These are phyloP conservation scores for Laspeyria flexula DNA, from an alignment of 2,888 invertebrate species.

Conservation along the genomic window DNA sequence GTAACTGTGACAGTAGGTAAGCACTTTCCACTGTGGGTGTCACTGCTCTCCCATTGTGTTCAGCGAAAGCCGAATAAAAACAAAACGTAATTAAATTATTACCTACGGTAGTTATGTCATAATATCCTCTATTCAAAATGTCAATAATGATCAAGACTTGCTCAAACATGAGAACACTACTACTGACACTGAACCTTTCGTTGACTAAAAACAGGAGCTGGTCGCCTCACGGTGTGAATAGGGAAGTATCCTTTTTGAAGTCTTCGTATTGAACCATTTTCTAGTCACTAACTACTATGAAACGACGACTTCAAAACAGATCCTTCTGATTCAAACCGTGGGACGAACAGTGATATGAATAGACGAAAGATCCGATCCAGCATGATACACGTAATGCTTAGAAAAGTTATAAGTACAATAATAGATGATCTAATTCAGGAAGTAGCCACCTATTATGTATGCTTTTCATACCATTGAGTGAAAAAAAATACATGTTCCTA, in stretches of 20 bases:
- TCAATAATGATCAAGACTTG: not conserved
- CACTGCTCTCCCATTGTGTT: conserved; percentile 68
- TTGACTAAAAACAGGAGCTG: no score
- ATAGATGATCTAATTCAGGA: conserved; percentile 30
- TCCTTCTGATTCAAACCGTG: no score
- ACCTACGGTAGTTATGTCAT: conserved; percentile 25
- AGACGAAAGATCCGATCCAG: conserved; percentile 12
- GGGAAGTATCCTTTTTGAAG: no score
- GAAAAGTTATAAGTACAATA: conserved; percentile 16
- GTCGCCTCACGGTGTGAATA: no score
- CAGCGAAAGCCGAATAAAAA: conserved; percentile 74
- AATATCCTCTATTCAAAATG: conserved; percentile 10
- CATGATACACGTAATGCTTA: conserved; percentile 19
- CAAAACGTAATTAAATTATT: conserved; percentile 57
- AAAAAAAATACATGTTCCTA: no score
- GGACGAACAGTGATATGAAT: no score
- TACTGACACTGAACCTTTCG: no score
- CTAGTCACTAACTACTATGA: no score
- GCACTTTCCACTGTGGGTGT: conserved; percentile 77
- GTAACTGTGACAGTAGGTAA: conserved; percentile 56
- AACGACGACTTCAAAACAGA: no score
- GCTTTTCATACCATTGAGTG: no score
- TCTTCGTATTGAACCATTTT: no score
- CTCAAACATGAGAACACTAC: not conserved
- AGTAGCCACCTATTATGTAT: no score